Evolutionary conservation across 2,888 invertebrate genomes (phyloP), one percentile per base, ranked within the genome.

Genomic region (Phyto melanocephala): DNA sequence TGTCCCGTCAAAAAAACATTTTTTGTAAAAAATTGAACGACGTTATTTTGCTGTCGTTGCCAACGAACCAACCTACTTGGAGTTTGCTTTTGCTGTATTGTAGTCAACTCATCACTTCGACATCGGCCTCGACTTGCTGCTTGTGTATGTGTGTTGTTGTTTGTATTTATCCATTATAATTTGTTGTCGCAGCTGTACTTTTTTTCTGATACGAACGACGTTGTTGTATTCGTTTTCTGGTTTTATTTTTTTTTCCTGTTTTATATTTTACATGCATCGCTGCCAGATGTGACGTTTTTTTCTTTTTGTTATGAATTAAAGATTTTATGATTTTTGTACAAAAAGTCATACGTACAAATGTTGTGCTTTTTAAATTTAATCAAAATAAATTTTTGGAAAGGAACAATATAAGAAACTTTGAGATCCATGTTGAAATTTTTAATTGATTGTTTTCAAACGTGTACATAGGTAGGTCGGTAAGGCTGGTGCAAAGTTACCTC

Each of bases 141-240:
- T 45, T 52, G 0, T 65, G 45, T 10, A 63, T 47, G 22, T 65
- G 45, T 76, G 37, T 40, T n/a, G 10, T 40, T 67, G 24, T 62
- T 60, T 42, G 10, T 47, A 33, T 60, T 63, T 68, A 63, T 24
- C 63, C 15, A 33, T 52, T 63, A 13, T 42, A 63, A 20, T 63
- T 65, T 54, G 63, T 45, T 74, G 45, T 75, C 65, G 63, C 74
- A 75, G 74, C 74, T 75, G 74, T 75, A 75, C 74, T 65, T 75
- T 74, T 47, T 40, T 52, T 52, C 54, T 37, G 13, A 56, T 65
- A 42, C 42, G 42, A 63, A 75, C 54, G 74, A 62, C 74, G 74
- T 63, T 74, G 62, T 75, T 63, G 74, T 65, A 56, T 60, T 72
- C 71, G 37, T 72, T 20, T 62, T 5, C 33, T 62, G 1, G 42